phyloP scores from a whole-genome alignment of 2,113 vertebrate species.

The Oncorhynchus mykiss region DNA sequence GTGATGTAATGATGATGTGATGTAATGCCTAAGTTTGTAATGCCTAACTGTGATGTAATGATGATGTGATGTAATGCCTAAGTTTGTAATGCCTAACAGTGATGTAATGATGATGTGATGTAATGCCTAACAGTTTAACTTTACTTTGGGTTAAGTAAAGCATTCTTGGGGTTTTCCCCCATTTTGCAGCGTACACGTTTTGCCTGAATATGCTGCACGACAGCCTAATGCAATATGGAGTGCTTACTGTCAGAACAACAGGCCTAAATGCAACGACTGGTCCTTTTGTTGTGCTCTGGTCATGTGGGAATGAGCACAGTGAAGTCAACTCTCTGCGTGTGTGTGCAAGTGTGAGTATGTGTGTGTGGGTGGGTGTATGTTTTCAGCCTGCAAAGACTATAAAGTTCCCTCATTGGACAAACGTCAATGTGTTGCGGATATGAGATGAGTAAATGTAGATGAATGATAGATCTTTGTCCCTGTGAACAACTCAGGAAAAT shows the following conservation, averaged over 20 bases:
- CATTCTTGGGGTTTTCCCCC: neutral
- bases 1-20: too few species aligned
- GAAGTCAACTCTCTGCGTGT: neutral
- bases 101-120: neutral
- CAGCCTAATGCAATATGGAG: conserved; percentile 47
- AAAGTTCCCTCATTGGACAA: too few species aligned
- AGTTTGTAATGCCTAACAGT: too few species aligned
- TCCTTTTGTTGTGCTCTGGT: conserved; percentile 22
- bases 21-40: too few species aligned
- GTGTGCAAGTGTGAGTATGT: too few species aligned
- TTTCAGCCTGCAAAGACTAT: too few species aligned
- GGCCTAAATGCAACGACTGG: conserved; percentile 20
- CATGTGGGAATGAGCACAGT: conserved; percentile 7
- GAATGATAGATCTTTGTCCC: conserved; percentile 1
- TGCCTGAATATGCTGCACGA: conserved; percentile 22
- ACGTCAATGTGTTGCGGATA: too few species aligned
- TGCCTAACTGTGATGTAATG: too few species aligned
- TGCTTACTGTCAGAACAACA: conserved; percentile 26
- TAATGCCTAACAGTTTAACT: neutral
- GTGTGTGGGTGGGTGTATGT: too few species aligned
- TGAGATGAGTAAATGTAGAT: too few species aligned
- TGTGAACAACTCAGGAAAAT: neutral
- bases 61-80: too few species aligned
- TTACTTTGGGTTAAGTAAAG: conserved; percentile 10
- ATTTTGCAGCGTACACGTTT: neutral